Evolutionary conservation across 2,113 vertebrate species (phyloP), one percentile per base, ranked within the genome.

Genomic region (Peromyscus californicus): DNA sequence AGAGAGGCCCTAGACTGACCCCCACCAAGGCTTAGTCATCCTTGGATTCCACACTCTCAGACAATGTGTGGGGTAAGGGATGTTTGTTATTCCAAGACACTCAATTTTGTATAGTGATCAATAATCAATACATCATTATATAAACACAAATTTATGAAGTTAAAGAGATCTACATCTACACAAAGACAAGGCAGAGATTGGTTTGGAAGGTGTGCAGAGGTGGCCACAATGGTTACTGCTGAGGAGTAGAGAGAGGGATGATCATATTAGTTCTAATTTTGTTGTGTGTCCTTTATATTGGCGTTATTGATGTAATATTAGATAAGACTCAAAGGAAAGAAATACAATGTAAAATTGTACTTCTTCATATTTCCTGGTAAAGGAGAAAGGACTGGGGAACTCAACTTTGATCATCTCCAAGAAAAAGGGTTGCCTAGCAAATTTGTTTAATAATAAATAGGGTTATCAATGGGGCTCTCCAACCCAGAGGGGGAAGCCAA

Each of bases 391-490:
- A 39, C 59, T 57, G 21, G 54, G 61, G 95, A 17, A 65, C 5
- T 96, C 86, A 80, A 57, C 89, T 97, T 94, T 97, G 93, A 91
- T 94, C 80, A 94, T 85, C 21, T 89, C 70, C 3, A 76, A 93
- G 97, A 83, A 84, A 87, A 92, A 65, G 57, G 19, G 72, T 87
- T 97, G 86, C 89, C 95, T 89, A 93, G 89, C 61, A 96, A 95
- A 96, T 33, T 69, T 92, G 82, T 94, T 97, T 96, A 97, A 82
- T 91, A 95, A 94, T 92, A 95, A 96, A 86, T 89, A 91, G 87
- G 72, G 48, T 89, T 87, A 94, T 92, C 74, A 89, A 51, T 48
- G 19, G 74, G 69, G 2, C 65, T 89, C 67, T 91, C 45, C 36
- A 45, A 80, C 57, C 57, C 86, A 48, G 51, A 9, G 61, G 84